Base-by-base conservation (phyloP, 1,140 invertebrate species). In the Meloidogyne floridensis region DNA sequence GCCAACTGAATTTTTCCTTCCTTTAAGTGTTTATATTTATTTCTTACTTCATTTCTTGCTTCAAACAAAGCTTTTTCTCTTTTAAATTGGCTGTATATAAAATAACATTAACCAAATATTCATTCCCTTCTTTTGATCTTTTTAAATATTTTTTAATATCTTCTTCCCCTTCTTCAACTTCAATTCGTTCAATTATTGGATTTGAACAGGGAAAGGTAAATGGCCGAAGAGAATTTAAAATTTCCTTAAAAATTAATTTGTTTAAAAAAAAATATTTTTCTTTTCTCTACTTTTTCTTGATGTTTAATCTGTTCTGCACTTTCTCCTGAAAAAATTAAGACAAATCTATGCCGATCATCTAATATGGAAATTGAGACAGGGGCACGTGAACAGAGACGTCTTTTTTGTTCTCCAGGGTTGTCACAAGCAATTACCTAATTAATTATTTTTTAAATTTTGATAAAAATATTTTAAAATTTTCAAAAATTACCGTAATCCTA, bases 71-170 rank as follows among this genome's bases (percentile, higher is more conserved):
- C 43, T 84, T 85, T 74, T 89, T 85, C 6, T 82, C 87, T 6
- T 72, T 76, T 2, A 84, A 84, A 83, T 89, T 90, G 3, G 82
- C 72, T 7, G 88, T 81, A 75, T 88, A 90, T 87, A 88, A 88
- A 69, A 81, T 82, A 13, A 86, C 81, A 69, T 88, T 82, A 3
- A 80, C 78, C 42, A 81, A 70, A 18, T 83, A 71, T 42, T 84
- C 75, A 20, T 47, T 59, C 5, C 15, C 53, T n/a, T 84, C 76
- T 65, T 65, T 65, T 65, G 15, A n/a, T 65, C 59, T 65, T 65
- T 65, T 65, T 13, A 65, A 65, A 65, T 65, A 18, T 65, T 65
- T 65, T 65, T 65, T 65, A 6, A n/a, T 18, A 42, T 78, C 71
- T 9, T 86, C 72, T 54, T 72, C 59, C 0, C 74, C 76, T 13